phyloP scores from a whole-genome alignment of 2,888 invertebrate genomes.

The Hydroisotoma schaefferi region DNA sequence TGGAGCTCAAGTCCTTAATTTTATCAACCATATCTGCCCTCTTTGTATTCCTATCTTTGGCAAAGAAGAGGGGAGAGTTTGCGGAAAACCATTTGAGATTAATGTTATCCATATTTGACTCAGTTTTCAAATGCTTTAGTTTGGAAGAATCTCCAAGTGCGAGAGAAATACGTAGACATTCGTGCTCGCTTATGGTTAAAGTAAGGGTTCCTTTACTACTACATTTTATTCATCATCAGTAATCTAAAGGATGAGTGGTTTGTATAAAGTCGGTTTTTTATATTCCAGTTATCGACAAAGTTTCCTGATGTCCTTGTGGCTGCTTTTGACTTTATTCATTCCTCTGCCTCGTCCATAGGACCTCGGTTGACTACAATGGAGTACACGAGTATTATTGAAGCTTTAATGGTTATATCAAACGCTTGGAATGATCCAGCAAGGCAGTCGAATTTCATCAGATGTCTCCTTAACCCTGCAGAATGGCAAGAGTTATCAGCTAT shows the following conservation, averaged over 20 bases:
- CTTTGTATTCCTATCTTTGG: conserved; percentile 41
- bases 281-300: conserved; percentile 27
- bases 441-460: conserved; percentile 41
- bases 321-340: conserved; percentile 40
- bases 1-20: conserved; percentile 41
- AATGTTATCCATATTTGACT: conserved; percentile 39
- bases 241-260: too few species aligned
- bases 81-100: conserved; percentile 28
- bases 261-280: too few species aligned
- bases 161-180: conserved; percentile 41
- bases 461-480: conserved; percentile 28
- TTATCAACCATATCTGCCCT: conserved; percentile 44
- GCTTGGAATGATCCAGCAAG: conserved; percentile 37
- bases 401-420: conserved; percentile 43
- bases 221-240: too few species aligned
- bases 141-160: conserved; percentile 30
- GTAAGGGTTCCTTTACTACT: conserved; percentile 30
- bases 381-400: conserved; percentile 35
- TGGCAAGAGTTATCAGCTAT: conserved; percentile 40
- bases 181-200: conserved; percentile 43
- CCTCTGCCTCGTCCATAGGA: conserved; percentile 18
- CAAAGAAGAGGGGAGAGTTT: conserved; percentile 31
- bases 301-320: conserved; percentile 32
- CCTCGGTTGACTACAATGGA: conserved; percentile 35
- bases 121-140: conserved; percentile 41